Conservation (phyloP, 2,113 vertebrate genomes). For the Camarhynchus parvulus region DNA sequence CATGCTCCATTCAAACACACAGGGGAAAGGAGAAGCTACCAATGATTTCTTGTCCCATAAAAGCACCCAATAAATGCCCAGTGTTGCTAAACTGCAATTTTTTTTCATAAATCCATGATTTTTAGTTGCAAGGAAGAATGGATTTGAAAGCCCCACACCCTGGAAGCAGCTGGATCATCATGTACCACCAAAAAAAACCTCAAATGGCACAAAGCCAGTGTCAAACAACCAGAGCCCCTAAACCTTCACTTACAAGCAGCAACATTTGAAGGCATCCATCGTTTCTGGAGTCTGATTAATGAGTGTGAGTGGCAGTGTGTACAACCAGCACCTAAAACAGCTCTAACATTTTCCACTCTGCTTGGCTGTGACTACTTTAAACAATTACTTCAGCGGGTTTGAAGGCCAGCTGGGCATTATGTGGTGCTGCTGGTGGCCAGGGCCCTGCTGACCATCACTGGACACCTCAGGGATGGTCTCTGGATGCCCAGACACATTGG, state of each 20-base stretch:
- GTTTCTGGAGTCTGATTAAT: neutral
- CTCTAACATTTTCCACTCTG: neutral
- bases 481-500: accelerated
- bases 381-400: neutral
- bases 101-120: neutral
- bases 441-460: neutral
- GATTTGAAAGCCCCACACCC: neutral
- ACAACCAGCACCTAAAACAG: neutral
- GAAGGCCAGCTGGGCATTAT: neutral
- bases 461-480: accelerated
- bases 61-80: neutral
- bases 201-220: neutral
- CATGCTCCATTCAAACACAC: accelerated
- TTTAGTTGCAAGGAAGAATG: neutral
- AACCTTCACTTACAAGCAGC: neutral
- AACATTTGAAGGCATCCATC: neutral
- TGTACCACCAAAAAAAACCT: neutral
- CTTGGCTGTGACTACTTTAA: neutral
- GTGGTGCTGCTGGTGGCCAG: neutral
- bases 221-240: neutral
- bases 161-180: neutral
- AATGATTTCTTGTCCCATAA: neutral
- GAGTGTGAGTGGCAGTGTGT: neutral
- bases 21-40: neutral
- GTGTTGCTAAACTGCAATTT: neutral